Evolutionary conservation across 2,113 vertebrate genomes (phyloP).

Genomic region (Dryoscopus gambensis): DNA sequence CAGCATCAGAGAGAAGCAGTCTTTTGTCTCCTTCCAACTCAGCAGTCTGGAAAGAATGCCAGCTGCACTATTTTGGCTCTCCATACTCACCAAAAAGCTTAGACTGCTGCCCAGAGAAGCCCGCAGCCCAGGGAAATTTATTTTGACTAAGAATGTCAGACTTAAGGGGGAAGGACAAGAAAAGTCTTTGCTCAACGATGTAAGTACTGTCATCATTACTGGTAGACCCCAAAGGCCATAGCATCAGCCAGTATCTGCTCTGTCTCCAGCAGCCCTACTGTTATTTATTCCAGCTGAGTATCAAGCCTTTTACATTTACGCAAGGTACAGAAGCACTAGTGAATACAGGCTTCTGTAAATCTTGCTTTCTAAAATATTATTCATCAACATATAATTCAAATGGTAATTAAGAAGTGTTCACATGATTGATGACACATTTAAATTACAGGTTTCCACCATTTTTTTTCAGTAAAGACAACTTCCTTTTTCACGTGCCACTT

Average conservation of each 20-base stretch:
- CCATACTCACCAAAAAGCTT: background rate
- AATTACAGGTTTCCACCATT: conserved; percentile 54
- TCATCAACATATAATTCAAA: conserved; percentile 56
- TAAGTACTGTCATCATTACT: background rate
- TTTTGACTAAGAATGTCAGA: background rate
- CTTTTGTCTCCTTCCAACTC: background rate
- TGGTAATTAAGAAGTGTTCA: conserved; percentile 56
- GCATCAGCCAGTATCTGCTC: background rate
- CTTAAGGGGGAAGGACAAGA: background rate
- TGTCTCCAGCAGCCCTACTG: background rate
- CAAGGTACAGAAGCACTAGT: background rate
- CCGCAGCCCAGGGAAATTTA: background rate
- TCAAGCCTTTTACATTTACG: conserved; percentile 4
- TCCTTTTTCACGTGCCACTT: conserved; percentile 6
- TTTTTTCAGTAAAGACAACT: conserved; percentile 24
- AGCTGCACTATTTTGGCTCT: background rate
- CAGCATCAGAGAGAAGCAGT: background rate
- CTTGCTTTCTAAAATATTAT: conserved; percentile 46
- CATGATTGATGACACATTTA: conserved; percentile 50
- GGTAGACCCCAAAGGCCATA: background rate
- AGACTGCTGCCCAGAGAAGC: background rate
- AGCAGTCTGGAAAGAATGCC: background rate
- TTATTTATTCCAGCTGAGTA: background rate
- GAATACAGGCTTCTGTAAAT: conserved; percentile 31
- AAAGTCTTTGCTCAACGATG: background rate